Base-by-base conservation (phyloP, 2,113 vertebrate species). In the Myocastor coypus region DNA sequence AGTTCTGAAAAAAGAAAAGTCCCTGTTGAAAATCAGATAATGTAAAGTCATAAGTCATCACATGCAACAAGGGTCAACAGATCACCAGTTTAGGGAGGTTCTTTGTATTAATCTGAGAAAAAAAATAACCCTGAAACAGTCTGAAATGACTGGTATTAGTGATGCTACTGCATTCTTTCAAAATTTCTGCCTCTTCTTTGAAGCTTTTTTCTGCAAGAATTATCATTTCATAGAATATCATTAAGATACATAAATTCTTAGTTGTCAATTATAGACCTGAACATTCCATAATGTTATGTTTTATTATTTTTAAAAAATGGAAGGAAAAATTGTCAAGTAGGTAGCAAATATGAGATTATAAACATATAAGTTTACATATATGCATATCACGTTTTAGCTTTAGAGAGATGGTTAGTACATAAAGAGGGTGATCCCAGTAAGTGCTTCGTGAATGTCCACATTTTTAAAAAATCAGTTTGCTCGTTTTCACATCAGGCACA, bases 151-250 rank as follows among this genome's bases (percentile, higher is more conserved):
- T 78, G 24, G 73, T 82, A 37, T 34, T 9, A 75, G 78, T 34
- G 40, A 11, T n/a, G 78, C 24, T 4, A 66, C 66, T 9, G 28
- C 13, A 20, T 12, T 42, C 0, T 68, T 92, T 52, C 22, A 61
- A 94, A 61, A 57, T 75, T 37, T 26, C 17, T 14, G 24, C 50
- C 12, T 81, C 71, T 63, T 83, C 3, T 24, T n/a, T 87, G 14
- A 14, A 84, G 11, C 34, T 81, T 83, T 40, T 57, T 92, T 50
- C 2, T 92, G 52, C 5, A 94, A 96, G 8, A 92, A 95, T 75
- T 66, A 37, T 57, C 14, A 96, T 59, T 57, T 95, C 11, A 40
- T 80, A 92, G 5, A 22, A 61, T 50, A 89, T 32, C 32, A 85
- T 19, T 26, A 69, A 40, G 46, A 30, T 8, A 11, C 30, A 2